Evolutionary conservation across 2,113 vertebrate genomes (phyloP).

Genomic region (Elgaria multicarinata): DNA sequence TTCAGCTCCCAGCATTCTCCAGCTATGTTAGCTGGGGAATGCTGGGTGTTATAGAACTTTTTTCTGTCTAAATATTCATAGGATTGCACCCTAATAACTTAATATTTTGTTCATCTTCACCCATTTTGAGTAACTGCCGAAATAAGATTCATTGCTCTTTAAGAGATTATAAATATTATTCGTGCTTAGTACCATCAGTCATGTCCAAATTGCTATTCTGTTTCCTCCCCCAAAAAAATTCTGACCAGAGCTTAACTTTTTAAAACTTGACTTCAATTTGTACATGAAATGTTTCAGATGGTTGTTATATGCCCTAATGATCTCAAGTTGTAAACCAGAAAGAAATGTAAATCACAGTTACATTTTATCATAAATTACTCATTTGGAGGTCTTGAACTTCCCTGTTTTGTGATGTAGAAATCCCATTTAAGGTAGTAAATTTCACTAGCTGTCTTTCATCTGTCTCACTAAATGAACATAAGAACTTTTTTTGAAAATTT

Average conservation of each 20-base stretch:
- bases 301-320: neutral
- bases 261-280: neutral
- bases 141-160: neutral
- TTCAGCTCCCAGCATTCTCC: too few species aligned
- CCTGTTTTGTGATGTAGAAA: neutral
- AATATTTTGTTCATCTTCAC: neutral
- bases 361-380: neutral
- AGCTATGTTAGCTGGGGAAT: too few species aligned
- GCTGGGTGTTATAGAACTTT: too few species aligned
- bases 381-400: neutral
- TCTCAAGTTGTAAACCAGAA: neutral
- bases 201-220: neutral
- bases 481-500: constrained; percentile 3
- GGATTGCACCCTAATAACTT: too few species aligned
- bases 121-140: neutral
- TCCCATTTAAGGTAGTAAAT: neutral
- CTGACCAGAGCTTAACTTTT: neutral
- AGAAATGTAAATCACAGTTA: neutral
- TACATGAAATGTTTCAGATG: neutral
- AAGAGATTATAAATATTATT: neutral
- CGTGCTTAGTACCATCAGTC: neutral
- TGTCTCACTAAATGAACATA: neutral
- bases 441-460: neutral
- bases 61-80: too few species aligned
- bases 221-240: neutral